Evolutionary conservation across 2,797 vertebrate genomes (phyloP).

Genomic region (Lagocephalus sceleratus): DNA sequence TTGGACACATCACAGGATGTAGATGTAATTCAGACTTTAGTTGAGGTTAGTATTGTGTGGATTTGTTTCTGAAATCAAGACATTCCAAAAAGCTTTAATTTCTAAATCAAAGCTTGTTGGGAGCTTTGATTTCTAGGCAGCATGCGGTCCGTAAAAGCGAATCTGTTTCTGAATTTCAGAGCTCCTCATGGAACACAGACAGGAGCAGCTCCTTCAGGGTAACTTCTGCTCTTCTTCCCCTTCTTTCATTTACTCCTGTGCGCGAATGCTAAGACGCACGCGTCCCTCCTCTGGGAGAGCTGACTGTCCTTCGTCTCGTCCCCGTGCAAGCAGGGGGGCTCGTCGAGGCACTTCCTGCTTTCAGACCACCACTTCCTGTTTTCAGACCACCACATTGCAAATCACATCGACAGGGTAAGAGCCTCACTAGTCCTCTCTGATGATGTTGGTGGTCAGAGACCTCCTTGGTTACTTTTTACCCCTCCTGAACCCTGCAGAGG

Average conservation of each 20-base stretch:
- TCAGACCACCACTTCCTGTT: constrained; percentile 4
- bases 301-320: constrained; percentile 13
- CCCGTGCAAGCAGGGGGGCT: constrained; percentile 28
- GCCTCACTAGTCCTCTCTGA: neutral
- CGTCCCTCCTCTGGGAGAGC: neutral
- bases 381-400: constrained; percentile 14
- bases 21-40: too few species aligned
- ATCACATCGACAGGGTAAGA: constrained; percentile 57
- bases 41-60: too few species aligned
- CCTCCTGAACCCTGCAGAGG: constrained; percentile 57
- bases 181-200: constrained; percentile 4
- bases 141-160: neutral
- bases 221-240: constrained; percentile 9
- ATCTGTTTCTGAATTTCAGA: constrained; percentile 13
- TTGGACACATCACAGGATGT: too few species aligned
- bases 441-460: neutral
- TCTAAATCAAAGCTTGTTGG: too few species aligned
- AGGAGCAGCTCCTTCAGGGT: constrained; percentile 18
- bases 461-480: neutral
- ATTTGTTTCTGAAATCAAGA: too few species aligned
- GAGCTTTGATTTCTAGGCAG: too few species aligned
- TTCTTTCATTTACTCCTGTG: neutral
- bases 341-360: constrained; percentile 10
- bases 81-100: too few species aligned
- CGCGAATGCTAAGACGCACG: neutral